phyloP scores from a whole-genome alignment of 2,113 vertebrate species.

The Trematocara stigmaticum region DNA sequence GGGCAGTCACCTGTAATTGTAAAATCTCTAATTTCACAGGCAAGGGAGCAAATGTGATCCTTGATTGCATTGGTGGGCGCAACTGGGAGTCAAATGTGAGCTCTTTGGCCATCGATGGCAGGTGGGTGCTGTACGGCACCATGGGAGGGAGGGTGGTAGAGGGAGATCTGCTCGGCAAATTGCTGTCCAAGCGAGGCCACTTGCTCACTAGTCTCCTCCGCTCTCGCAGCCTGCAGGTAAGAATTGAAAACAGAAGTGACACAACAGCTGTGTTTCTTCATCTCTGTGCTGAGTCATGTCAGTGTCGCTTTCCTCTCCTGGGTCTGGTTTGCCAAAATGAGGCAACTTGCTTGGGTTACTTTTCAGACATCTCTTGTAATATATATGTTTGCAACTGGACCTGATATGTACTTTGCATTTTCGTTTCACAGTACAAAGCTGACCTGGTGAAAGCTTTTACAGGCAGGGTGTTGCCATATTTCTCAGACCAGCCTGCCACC shows the following conservation, averaged over 20 bases:
- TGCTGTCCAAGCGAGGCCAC: slow-evolving; percentile 79
- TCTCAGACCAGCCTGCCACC: slow-evolving; percentile 48
- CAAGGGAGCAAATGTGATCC: slow-evolving; percentile 79
- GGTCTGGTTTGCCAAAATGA: background rate
- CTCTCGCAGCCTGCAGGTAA: slow-evolving; percentile 76
- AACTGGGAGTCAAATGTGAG: slow-evolving; percentile 82
- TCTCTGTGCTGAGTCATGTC: background rate
- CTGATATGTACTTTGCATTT: background rate
- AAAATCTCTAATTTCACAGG: slow-evolving; percentile 53
- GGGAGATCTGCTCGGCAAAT: slow-evolving; percentile 77
- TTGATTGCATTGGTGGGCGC: slow-evolving; percentile 79
- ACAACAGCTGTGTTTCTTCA: background rate
- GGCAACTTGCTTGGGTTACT: background rate
- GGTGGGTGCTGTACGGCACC: slow-evolving; percentile 82
- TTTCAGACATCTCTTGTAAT: background rate
- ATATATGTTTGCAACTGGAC: background rate
- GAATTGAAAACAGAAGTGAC: background rate
- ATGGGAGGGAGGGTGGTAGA: slow-evolving; percentile 71
- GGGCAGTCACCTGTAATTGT: background rate
- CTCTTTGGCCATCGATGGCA: slow-evolving; percentile 75
- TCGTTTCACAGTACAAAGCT: slow-evolving; percentile 76
- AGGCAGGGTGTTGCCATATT: slow-evolving; percentile 64
- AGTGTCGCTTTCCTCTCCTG: background rate
- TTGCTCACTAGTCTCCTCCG: slow-evolving; percentile 77
- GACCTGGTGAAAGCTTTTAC: slow-evolving; percentile 76